Evolutionary conservation across 2,888 invertebrate species (phyloP).

Genomic region (Platerodrilus igneus): DNA sequence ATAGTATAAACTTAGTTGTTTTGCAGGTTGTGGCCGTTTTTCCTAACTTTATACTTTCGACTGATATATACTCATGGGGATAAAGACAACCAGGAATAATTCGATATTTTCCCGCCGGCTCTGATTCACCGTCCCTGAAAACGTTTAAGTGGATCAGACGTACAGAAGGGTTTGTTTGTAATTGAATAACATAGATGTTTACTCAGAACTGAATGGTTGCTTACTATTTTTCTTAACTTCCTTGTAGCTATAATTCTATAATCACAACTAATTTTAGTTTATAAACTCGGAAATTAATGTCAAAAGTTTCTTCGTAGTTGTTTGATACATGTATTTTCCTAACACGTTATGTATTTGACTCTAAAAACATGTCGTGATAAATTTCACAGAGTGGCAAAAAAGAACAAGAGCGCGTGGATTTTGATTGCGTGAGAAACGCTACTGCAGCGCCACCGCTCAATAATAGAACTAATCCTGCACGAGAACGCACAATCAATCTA

Average conservation of each 20-base stretch:
- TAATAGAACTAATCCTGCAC: slow-evolving; percentile 39
- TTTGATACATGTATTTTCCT: too few relatives aligned
- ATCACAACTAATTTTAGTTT: too few relatives aligned
- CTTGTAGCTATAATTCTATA: too few relatives aligned
- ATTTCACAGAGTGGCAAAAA: slow-evolving; percentile 38
- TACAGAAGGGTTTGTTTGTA: slow-evolving; percentile 27
- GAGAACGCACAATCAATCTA: slow-evolving; percentile 43
- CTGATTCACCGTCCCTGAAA: slow-evolving; percentile 27
- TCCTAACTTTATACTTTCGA: slow-evolving; percentile 23
- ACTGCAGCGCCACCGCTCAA: slow-evolving; percentile 34
- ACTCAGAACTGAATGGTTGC: slow-evolving; percentile 16
- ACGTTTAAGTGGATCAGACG: slow-evolving; percentile 32
- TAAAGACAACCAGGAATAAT: slow-evolving; percentile 30
- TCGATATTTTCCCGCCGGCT: slow-evolving; percentile 32
- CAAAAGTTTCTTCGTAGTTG: too few relatives aligned
- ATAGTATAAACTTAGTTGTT: slow-evolving; percentile 20
- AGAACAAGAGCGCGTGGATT: slow-evolving; percentile 31
- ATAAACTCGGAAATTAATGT: too few relatives aligned
- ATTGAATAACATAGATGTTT: slow-evolving; percentile 26
- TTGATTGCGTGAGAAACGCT: slow-evolving; percentile 37
- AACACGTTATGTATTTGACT: too few relatives aligned
- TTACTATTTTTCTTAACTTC: slow-evolving; percentile 10
- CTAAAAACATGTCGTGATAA: slow-evolving; percentile 40
- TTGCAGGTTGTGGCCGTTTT: slow-evolving; percentile 19
- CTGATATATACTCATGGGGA: slow-evolving; percentile 22